Percentiles rank a stretch among this genome's conserved stretches.
Evolutionary conservation across 1,140 invertebrate species (phyloP).

Genomic region (Neodiprion lecontei): DNA sequence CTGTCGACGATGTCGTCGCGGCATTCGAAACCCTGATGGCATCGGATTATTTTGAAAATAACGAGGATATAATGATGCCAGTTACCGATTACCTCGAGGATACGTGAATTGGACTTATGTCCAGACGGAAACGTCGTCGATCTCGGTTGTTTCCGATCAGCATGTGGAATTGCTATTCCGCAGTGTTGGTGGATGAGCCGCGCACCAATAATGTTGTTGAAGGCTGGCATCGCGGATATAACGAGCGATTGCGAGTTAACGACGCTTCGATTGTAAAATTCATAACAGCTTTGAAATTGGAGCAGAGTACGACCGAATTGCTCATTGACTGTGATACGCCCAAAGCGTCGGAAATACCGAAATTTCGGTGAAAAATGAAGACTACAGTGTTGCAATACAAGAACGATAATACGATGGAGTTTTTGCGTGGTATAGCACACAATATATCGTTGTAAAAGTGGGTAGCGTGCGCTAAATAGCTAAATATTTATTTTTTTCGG

Average conservation of each 20-base stretch:
- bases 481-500: neutral
- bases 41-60: conserved; percentile 10
- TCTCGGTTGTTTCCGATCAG: conserved; percentile 4
- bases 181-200: conserved; percentile 13
- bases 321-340: neutral
- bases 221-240: conserved; percentile 18
- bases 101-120: conserved; percentile 14
- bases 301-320: conserved; percentile 1
- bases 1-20: conserved; percentile 12
- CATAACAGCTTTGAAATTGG: conserved; percentile 13
- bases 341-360: neutral
- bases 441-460: no score
- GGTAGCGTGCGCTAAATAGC: neutral
- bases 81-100: conserved; percentile 10
- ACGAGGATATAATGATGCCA: neutral
- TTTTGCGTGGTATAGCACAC: no score
- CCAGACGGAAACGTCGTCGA: conserved; percentile 1
- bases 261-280: conserved; percentile 17
- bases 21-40: conserved; percentile 15
- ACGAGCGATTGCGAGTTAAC: neutral
- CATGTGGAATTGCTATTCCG: conserved; percentile 17
- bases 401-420: no score
- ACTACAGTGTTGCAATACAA: neutral
- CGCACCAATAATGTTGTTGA: conserved; percentile 24
- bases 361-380: neutral